Evolutionary conservation across 37 sponge, comb jelly and placozoan genomes (phyloP).

Genomic region (Haliclona indistincta): DNA sequence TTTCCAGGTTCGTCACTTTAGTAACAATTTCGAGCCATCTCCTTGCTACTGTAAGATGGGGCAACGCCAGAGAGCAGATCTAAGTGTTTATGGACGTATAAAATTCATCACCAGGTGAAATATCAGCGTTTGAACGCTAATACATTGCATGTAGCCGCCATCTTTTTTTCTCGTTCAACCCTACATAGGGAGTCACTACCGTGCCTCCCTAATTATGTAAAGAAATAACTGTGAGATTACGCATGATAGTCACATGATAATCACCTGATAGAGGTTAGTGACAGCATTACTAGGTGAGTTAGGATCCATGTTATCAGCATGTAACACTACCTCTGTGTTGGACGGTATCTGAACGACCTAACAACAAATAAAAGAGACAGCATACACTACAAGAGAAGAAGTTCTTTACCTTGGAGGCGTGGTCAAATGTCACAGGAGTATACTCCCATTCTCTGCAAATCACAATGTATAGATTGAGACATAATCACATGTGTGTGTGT

Average conservation of each 20-base stretch:
- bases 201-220: no score
- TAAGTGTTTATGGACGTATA: no score
- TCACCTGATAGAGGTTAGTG: slow-evolving; percentile 69
- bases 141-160: no score
- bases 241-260: background rate
- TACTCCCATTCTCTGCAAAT: background rate
- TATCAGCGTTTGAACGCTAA: no score
- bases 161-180: no score
- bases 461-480: background rate
- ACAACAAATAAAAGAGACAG: background rate
- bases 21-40: no score
- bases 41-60: no score
- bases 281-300: slow-evolving; percentile 56
- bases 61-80: no score
- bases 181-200: no score
- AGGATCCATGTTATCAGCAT: slow-evolving; percentile 14
- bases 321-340: slow-evolving; percentile 13
- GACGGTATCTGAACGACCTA: slow-evolving; percentile 29
- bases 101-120: no score
- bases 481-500: background rate
- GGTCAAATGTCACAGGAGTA: background rate
- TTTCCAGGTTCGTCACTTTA: no score
- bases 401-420: background rate
- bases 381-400: background rate
- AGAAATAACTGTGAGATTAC: no score